phyloP scores from a whole-genome alignment of 2,888 invertebrate species.

The Hoplodrina blanda region DNA sequence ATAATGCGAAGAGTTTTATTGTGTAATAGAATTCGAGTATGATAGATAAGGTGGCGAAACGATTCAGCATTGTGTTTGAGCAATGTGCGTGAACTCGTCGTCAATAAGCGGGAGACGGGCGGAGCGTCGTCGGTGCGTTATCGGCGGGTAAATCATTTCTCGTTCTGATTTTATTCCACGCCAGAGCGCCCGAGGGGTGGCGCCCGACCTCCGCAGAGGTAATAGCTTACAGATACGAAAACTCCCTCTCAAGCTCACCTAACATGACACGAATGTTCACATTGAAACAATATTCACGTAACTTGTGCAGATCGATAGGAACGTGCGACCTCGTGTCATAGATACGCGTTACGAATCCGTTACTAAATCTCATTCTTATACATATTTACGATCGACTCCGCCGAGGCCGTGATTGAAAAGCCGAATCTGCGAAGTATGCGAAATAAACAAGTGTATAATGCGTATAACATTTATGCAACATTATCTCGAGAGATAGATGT shows the following conservation, averaged over 20 bases:
- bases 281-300: conserved; percentile 86
- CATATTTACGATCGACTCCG: conserved; percentile 67
- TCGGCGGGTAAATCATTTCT: conserved; percentile 85
- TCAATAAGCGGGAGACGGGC: conserved; percentile 73
- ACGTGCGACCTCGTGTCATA: conserved; percentile 77
- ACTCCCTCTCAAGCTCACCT: conserved; percentile 77
- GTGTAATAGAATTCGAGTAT: conserved; percentile 66
- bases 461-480: conserved; percentile 84
- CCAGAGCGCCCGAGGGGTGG: conserved; percentile 76
- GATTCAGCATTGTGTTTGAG: conserved; percentile 76
- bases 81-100: conserved; percentile 78
- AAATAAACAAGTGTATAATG: conserved; percentile 77
- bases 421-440: conserved; percentile 74
- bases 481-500: conserved; percentile 86
- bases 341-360: conserved; percentile 75
- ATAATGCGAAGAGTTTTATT: conserved; percentile 30
- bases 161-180: conserved; percentile 86
- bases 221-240: conserved; percentile 83
- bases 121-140: conserved; percentile 75
- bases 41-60: conserved; percentile 70
- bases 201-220: conserved; percentile 72
- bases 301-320: conserved; percentile 77
- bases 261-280: conserved; percentile 81
- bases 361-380: conserved; percentile 70
- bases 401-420: conserved; percentile 77